Base-by-base conservation (phyloP, 2,113 vertebrate species). In the Anolis carolinensis region DNA sequence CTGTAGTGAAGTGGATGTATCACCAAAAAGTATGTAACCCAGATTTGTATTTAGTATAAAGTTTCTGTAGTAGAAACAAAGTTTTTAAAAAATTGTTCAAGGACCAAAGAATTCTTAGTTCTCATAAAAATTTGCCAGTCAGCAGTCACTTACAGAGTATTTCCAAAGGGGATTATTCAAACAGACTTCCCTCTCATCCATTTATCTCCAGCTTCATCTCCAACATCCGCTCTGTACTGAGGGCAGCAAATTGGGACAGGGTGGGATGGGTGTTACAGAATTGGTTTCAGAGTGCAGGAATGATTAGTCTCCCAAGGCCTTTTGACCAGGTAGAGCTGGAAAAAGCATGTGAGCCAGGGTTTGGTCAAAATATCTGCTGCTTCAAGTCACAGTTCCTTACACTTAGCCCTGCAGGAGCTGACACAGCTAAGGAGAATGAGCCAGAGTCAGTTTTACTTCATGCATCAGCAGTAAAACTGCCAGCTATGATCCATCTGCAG, bases 391-490 rank as follows among this genome's bases (percentile, higher is more conserved):
- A 80, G 82, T 87, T 83, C 86, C 86, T 93, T 88, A 70, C 7
- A 81, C 87, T 90, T 67, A 89, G 90, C 91, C 86, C 92, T 89
- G 89, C 87, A 93, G 91, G 93, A 94, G 85, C 88, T 91, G 90
- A 90, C 90, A 89, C 88, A 87, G 92, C 85, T 87, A 70, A 72
- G 85, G 90, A 87, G 88, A 93, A 88, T 86, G 90, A 94, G 90
- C 48, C 78, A 73, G 82, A 1, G 16, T 92, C 92, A 91, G 79
- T 92, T 91, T 93, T 94, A 88, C 52, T 68, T 95, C 93, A 93
- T 91, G 91, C 92, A 91, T 93, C 90, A 93, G 93, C 88, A 67
- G 70, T 79, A 84, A 84, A 84, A 83, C 55, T 84, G 87, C 87
- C 82, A 93, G 90, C 93, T 92, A 18, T 44, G 75, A 89, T 70